A percentile compares a stretch with the other conserved stretches of the same genome.
These are phyloP conservation scores for Micromesistius poutassou DNA, from an alignment of 2,797 vertebrate species.

Conservation along the genomic window DNA sequence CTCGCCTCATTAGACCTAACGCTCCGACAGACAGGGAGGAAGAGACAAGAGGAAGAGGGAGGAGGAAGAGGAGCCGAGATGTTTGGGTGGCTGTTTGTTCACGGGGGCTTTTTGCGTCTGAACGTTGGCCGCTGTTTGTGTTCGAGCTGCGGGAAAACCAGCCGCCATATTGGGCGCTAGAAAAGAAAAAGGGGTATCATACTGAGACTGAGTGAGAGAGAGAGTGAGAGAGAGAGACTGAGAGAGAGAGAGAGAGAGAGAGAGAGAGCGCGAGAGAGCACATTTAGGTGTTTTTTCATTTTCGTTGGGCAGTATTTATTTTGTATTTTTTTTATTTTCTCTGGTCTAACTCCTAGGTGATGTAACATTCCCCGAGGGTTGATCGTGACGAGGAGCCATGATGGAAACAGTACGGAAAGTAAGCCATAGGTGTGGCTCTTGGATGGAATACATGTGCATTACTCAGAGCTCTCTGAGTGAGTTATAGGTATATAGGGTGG, in stretches of 20 bases:
- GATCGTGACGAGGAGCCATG: not conserved
- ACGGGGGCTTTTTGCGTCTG: not conserved
- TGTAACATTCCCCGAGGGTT: conserved; percentile 17
- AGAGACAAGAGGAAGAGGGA: conserved; percentile 22
- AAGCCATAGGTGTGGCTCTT: conserved; percentile 26
- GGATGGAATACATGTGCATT: conserved; percentile 20
- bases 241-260: not conserved
- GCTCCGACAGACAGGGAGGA: conserved; percentile 70
- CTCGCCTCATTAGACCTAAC: conserved; percentile 85
- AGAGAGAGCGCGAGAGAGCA: not conserved
- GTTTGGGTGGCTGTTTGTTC: not conserved
- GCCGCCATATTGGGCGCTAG: not conserved
- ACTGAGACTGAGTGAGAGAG: not conserved
- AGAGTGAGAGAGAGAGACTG: not conserved
- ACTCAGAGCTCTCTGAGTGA: conserved; percentile 32
- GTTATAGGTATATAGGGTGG: conserved; percentile 29
- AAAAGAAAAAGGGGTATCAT: not conserved
- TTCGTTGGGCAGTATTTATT: not conserved
- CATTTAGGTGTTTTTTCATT: not conserved
- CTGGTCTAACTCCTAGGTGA: not conserved
- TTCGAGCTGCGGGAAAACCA: not conserved
- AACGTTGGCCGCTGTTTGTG: not conserved
- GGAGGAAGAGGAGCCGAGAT: not conserved
- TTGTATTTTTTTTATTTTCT: not conserved
- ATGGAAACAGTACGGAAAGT: conserved; percentile 8